Evolutionary conservation across 2,113 vertebrate species (phyloP).

Genomic region (Pseudolaguvia tuberculata): DNA sequence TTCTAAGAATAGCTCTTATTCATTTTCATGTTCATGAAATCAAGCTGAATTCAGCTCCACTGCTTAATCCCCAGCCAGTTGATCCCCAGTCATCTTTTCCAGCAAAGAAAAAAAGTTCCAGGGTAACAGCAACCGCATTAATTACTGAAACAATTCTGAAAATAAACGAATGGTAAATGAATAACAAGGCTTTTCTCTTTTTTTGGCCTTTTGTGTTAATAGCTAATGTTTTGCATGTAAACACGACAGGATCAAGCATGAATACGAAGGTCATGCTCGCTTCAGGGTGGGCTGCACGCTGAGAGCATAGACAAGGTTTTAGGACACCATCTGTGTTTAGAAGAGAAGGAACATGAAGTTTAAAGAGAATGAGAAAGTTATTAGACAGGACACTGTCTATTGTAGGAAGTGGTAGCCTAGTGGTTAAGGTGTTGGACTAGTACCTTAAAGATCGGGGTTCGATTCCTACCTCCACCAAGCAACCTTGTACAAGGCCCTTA

Average conservation of each 20-base stretch:
- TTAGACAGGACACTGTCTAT: not conserved
- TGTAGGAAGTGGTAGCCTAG: no score
- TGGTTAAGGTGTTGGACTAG: no score
- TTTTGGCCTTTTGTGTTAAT: constrained; percentile 6
- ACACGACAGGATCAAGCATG: constrained; percentile 11
- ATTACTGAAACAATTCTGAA: constrained; percentile 2
- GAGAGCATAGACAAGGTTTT: constrained; percentile 6
- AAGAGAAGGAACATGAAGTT: not conserved
- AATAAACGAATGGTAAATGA: not conserved
- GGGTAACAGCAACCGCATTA: not conserved
- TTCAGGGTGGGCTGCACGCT: not conserved
- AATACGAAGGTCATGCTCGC: constrained; percentile 14
- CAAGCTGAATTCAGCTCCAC: not conserved
- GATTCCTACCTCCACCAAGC: no score
- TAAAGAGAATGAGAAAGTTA: not conserved
- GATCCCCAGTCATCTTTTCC: not conserved
- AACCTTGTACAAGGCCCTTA: no score
- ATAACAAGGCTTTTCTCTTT: not conserved
- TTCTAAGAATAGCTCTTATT: not conserved
- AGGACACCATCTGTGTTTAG: constrained; percentile 19
- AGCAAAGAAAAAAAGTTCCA: constrained; percentile 8
- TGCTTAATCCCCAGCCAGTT: not conserved
- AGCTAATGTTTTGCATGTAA: not conserved
- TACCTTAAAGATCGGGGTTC: no score
- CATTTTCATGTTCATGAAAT: not conserved